Evolutionary conservation across 2,113 vertebrate species (phyloP).

Genomic region (Pygoscelis antarcticus): DNA sequence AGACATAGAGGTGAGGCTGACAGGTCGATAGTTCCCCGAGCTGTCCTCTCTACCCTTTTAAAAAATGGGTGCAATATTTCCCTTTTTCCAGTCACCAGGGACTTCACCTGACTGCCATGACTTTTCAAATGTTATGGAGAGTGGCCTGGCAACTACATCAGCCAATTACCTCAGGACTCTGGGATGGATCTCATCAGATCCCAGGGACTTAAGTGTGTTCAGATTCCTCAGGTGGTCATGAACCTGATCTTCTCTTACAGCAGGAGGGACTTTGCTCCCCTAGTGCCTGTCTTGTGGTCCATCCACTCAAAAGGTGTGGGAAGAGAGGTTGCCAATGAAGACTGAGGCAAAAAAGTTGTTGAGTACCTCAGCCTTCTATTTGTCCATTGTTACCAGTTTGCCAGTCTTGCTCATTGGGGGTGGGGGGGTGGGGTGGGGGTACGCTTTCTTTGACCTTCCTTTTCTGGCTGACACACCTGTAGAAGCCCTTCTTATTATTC

Average conservation of each 20-base stretch:
- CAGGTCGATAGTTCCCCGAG: too few relatives aligned
- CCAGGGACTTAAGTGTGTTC: background rate
- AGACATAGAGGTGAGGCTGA: too few relatives aligned
- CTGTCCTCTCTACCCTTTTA: too few relatives aligned
- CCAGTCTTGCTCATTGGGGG: background rate
- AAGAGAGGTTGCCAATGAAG: background rate
- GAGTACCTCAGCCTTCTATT: background rate
- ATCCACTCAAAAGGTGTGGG: background rate
- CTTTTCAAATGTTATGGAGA: background rate
- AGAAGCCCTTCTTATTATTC: background rate
- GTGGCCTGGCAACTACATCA: background rate
- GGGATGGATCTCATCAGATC: background rate
- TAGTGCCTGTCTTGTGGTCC: background rate
- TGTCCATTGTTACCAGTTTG: background rate
- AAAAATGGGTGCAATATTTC: too few relatives aligned
- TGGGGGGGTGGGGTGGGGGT: too few relatives aligned
- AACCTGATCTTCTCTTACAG: background rate
- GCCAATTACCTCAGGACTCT: background rate
- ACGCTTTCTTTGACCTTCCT: background rate
- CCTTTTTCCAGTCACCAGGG: too few relatives aligned
- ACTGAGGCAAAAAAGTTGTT: background rate
- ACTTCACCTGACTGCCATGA: background rate
- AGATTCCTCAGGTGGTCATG: background rate
- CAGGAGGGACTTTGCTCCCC: background rate
- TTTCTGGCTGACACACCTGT: background rate